Percentiles rank a stretch among this genome's conserved stretches.
These are phyloP conservation scores for Macrophya alboannulata DNA, from an alignment of 2,888 invertebrate species.

Conservation along the genomic window DNA sequence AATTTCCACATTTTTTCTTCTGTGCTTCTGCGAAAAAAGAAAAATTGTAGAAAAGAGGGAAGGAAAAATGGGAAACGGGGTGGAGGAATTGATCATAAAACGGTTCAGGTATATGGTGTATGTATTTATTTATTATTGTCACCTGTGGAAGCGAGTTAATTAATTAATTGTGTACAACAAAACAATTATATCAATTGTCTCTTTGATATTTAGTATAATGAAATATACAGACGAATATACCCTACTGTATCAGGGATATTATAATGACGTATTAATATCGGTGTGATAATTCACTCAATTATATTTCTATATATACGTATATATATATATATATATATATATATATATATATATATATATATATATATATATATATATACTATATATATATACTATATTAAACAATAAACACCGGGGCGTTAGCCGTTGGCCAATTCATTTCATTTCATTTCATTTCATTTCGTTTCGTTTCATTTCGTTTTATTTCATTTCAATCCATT, in stretches of 20 bases:
- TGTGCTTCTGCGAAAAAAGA: no score
- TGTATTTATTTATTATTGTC: background rate
- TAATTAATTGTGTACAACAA: background rate
- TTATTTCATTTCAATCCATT: constrained; percentile 14
- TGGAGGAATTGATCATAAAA: no score
- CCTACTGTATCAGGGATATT: background rate
- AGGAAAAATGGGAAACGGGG: no score
- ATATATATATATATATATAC: no score
- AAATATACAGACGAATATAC: background rate
- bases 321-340: background rate
- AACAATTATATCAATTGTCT: constrained; percentile 26
- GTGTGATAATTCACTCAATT: constrained; percentile 39
- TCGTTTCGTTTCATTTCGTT: background rate
- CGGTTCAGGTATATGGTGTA: no score
- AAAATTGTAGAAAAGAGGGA: no score
- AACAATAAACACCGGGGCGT: constrained; percentile 26
- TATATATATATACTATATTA: constrained; percentile 9
- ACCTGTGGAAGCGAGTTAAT: background rate
- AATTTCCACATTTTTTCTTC: no score
- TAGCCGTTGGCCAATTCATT: background rate
- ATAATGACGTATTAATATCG: constrained; percentile 38
- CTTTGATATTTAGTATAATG: constrained; percentile 10
- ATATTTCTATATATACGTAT: constrained; percentile 9
- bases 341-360: background rate
- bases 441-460: constrained; percentile 6